Evolutionary conservation across 2,113 vertebrate genomes (phyloP).

Genomic region (Pao palembangensis): DNA sequence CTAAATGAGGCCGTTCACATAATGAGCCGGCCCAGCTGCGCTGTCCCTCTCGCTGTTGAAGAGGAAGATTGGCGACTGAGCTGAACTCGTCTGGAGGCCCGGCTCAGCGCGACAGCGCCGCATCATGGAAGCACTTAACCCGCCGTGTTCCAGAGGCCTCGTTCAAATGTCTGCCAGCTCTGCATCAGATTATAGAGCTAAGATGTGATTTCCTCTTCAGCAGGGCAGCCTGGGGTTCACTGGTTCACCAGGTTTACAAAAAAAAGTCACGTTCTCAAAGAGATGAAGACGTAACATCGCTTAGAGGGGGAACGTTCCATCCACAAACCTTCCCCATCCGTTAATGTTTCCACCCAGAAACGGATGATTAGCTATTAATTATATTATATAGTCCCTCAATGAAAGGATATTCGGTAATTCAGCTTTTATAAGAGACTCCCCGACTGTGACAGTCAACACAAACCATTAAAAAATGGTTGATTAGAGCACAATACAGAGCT

Average conservation of each 20-base stretch:
- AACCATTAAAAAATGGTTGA: conserved; percentile 59
- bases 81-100: conserved; percentile 48
- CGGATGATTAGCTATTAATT: background rate
- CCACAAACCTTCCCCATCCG: no score
- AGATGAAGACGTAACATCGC: conserved; percentile 16
- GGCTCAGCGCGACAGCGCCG: conserved; percentile 35
- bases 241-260: conserved; percentile 53
- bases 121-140: conserved; percentile 74
- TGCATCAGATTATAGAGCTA: conserved; percentile 60
- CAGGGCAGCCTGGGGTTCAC: conserved; percentile 50
- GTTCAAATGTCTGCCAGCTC: conserved; percentile 66
- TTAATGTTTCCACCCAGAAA: background rate
- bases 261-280: conserved; percentile 44
- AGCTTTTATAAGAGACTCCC: background rate
- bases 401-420: background rate
- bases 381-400: background rate
- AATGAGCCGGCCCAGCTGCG: conserved; percentile 61
- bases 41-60: conserved; percentile 42
- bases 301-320: background rate
- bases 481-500: conserved; percentile 64
- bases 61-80: conserved; percentile 61
- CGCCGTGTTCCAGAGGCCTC: conserved; percentile 56
- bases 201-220: conserved; percentile 66
- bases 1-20: conserved; percentile 66
- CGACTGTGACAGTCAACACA: conserved; percentile 31